Conservation (phyloP, 2,113 vertebrate genomes). For the Thymallus thymallus region DNA sequence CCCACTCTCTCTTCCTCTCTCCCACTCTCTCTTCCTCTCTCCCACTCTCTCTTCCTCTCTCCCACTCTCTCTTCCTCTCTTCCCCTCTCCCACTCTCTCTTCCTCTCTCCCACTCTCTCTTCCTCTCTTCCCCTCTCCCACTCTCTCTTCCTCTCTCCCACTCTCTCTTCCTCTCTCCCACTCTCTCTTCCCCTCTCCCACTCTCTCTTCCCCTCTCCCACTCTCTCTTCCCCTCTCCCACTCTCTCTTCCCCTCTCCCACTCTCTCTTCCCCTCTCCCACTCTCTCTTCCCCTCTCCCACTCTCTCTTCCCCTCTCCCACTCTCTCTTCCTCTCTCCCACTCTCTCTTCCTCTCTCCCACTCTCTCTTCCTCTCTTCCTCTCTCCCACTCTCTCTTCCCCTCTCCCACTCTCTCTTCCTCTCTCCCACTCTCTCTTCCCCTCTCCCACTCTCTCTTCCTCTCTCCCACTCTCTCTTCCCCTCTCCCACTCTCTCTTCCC, state of each 20-base stretch:
- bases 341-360: background rate
- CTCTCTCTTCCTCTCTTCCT: constrained; percentile 10
- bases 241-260: constrained; percentile 10
- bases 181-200: constrained; percentile 10
- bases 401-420: too few species aligned
- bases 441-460: background rate
- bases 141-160: background rate
- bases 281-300: background rate
- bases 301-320: constrained; percentile 10
- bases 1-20: background rate
- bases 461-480: too few species aligned
- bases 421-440: constrained; percentile 7
- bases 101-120: constrained; percentile 4
- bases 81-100: constrained; percentile 6
- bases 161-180: background rate
- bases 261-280: background rate
- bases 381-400: background rate
- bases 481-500: too few species aligned
- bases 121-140: too few species aligned
- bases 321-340: background rate
- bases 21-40: too few species aligned
- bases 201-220: background rate
- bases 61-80: background rate
- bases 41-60: constrained; percentile 4
- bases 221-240: background rate